Conservation (phyloP, 1,140 invertebrate species). For the Diprion similis region DNA sequence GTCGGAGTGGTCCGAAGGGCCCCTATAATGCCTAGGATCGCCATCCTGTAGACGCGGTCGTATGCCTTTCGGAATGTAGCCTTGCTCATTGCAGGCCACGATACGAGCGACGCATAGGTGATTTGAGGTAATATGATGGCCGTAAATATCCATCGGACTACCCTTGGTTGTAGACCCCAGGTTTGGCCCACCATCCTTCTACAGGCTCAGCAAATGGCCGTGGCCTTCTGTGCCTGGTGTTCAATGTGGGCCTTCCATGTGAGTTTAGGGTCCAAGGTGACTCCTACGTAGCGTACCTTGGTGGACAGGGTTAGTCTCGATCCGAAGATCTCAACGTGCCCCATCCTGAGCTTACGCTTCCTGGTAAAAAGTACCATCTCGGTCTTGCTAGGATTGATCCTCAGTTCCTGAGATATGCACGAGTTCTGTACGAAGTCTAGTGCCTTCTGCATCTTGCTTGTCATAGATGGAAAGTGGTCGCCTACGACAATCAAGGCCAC, state of each 20-base stretch:
- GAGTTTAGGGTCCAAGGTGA: constrained; percentile 13
- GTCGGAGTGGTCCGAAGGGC: constrained; percentile 11
- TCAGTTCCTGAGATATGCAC: no score
- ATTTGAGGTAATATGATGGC: constrained; percentile 16
- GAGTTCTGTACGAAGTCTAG: no score
- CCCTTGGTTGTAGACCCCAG: constrained; percentile 15
- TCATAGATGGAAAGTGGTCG: no score
- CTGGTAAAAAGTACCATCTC: no score
- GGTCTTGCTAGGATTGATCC: no score
- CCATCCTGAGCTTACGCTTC: no score
- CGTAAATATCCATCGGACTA: constrained; percentile 19
- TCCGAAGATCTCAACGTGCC: no score
- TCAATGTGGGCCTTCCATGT: constrained; percentile 15
- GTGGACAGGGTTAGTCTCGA: no score
- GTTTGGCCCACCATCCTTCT: constrained; percentile 12
- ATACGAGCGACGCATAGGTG: constrained; percentile 8
- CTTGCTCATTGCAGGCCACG: background rate
- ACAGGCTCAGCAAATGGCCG: constrained; percentile 16
- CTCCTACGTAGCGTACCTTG: background rate
- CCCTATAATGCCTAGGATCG: constrained; percentile 5
- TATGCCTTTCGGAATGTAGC: no score
- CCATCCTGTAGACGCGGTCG: background rate
- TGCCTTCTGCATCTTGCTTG: no score
- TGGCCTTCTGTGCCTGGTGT: background rate
- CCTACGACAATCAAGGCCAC: no score